These are phyloP conservation scores for Lordiphosa andalusiaca DNA, from an alignment of 2,888 invertebrate genomes.

Conservation along the genomic window DNA sequence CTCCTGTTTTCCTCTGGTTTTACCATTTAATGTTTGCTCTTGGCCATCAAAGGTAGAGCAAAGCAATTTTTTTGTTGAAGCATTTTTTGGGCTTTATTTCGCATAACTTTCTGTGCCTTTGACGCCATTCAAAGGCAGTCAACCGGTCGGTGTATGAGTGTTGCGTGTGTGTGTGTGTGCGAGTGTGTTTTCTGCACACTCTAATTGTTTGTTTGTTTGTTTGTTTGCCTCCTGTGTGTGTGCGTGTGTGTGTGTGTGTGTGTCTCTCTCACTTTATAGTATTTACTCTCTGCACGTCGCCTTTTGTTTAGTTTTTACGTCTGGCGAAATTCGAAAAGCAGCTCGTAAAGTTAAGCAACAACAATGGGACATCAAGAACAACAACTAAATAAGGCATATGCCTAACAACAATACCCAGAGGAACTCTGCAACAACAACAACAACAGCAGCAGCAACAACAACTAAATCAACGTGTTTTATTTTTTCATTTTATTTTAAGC, in stretches of 20 bases:
- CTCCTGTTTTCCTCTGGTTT: slow-evolving; percentile 12
- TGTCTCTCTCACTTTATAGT: slow-evolving; percentile 18
- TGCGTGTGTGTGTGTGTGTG: too few relatives aligned
- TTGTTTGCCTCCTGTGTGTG: slow-evolving; percentile 24
- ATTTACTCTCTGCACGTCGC: slow-evolving; percentile 43
- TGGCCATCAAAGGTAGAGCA: slow-evolving; percentile 39
- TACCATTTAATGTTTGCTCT: slow-evolving; percentile 40
- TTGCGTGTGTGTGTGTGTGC: slow-evolving; percentile 21
- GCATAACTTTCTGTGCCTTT: slow-evolving; percentile 62
- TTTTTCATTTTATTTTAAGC: slow-evolving; percentile 32
- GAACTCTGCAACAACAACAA: slow-evolving; percentile 16
- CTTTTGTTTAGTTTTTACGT: slow-evolving; percentile 72
- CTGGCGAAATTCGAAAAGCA: slow-evolving; percentile 66
- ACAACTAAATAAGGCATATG: slow-evolving; percentile 59
- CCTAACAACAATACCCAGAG: slow-evolving; percentile 45
- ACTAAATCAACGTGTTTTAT: slow-evolving; percentile 1
- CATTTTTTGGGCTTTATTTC: slow-evolving; percentile 54
- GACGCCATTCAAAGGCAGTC: slow-evolving; percentile 62
- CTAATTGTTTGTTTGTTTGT: slow-evolving; percentile 71
- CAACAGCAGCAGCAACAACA: slow-evolving; percentile 2
- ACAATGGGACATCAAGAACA: slow-evolving; percentile 49
- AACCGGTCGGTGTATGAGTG: slow-evolving; percentile 17
- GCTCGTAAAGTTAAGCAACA: slow-evolving; percentile 64
- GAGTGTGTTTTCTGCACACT: slow-evolving; percentile 35
- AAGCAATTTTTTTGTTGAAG: slow-evolving; percentile 21